Evolutionary conservation across 1,140 invertebrate genomes (phyloP).

Genomic region (Drosophila sp.): DNA sequence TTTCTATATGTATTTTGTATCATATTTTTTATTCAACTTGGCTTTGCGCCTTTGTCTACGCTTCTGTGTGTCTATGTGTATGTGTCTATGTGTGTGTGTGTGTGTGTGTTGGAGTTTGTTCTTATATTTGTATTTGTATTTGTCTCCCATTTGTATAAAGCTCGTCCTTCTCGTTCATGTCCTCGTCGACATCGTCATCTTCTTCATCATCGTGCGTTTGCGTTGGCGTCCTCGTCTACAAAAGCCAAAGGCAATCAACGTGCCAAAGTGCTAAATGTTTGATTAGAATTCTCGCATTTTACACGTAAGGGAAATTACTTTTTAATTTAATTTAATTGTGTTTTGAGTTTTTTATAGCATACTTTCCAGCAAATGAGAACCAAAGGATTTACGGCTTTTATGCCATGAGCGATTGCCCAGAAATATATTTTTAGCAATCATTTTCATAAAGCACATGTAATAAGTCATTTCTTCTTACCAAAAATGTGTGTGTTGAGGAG

Average conservation of each 20-base stretch:
- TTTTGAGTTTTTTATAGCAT: constrained; percentile 6
- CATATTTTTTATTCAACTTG: constrained; percentile 56
- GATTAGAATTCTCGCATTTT: constrained; percentile 54
- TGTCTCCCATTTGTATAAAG: constrained; percentile 30
- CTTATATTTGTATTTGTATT: constrained; percentile 50
- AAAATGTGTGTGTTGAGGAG: no score
- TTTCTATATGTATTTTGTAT: constrained; percentile 25
- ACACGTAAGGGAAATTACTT: constrained; percentile 40
- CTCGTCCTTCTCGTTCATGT: constrained; percentile 13
- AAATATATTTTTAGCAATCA: constrained; percentile 6
- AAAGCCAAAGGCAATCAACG: constrained; percentile 46
- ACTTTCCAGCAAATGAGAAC: not conserved
- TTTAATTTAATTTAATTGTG: constrained; percentile 40
- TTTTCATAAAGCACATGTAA: not conserved
- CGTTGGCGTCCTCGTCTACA: not conserved
- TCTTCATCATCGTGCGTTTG: not conserved
- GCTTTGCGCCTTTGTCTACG: constrained; percentile 66
- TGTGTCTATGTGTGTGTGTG: constrained; percentile 44
- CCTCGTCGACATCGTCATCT: not conserved
- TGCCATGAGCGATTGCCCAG: not conserved
- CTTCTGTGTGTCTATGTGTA: constrained; percentile 40
- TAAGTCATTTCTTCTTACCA: not conserved
- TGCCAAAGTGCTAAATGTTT: constrained; percentile 57
- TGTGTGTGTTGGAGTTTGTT: constrained; percentile 35
- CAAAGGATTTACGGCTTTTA: not conserved